Base-by-base conservation (phyloP, 2,888 invertebrate genomes). In the Gymnoscelis rufifasciata region DNA sequence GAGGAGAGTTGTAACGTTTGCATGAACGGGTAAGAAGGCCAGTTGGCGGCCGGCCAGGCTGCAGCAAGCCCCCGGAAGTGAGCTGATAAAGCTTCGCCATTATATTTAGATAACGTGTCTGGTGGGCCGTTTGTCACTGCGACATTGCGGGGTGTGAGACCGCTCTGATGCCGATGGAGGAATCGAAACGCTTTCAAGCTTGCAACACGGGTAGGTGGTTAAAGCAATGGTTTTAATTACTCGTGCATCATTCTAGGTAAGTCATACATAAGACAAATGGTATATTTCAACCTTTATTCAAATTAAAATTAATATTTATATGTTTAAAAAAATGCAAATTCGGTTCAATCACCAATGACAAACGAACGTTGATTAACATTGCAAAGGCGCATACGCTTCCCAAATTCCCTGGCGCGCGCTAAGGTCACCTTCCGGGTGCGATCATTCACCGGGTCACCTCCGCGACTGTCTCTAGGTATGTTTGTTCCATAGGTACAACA, bases 401-500 rank as follows among this genome's bases (percentile, higher is more conserved):
- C 75, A 64, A 75, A 73, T 69, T 71, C 68, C 71, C 64, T 57
- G 65, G 65, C 64, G 60, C 61, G 64, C 62, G 52, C 60, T 64
- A 70, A 78, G 83, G 84, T 84, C 69, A 86, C 86, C 81, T 83
- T 82, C 78, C 83, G 79, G 80, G 78, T 74, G 75, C 51, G 57
- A 52, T 52, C 64, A 60, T 61, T 67, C 63, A 63, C 68, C 66
- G 64, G 74, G 78, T 77, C 78, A 79, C 78, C 79, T 77, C 67
- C 66, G 62, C 54, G 31, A 46, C 52, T 53, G 54, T 37, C 40
- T 37, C 38, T 43, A 48, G 43, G 43, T 44, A 44, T 54, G 49
- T 56, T 42, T 40, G 37, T 42, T 54, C 46, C 45, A 43, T 52
- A 43, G 46, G 30, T 54, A 50, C 48, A 37, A 24, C 39, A 41